Evolutionary conservation across 2,888 invertebrate genomes (phyloP), one percentile per base, ranked within the genome.

Genomic region (Platyscelio sp.): DNA sequence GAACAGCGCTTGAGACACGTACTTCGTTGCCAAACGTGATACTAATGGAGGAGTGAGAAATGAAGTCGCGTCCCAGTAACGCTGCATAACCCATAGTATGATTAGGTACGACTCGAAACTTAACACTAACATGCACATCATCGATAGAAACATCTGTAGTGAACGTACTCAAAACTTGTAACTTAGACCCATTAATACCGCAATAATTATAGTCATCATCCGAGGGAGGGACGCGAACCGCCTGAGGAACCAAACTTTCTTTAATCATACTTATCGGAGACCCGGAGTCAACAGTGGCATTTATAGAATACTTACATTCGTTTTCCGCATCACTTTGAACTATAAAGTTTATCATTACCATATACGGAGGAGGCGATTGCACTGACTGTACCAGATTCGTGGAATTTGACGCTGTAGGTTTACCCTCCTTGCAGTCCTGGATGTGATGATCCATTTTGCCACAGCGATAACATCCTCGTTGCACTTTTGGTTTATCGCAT

Each of bases 391-490:
- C 40, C 15, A 40, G 40, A 40, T 40, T 40, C 15, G 40, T 40
- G 15, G 40, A 40, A 15, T 40, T 40, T 15, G 40, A 11, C 15
- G 40, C 15, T 11, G 40, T 40, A 40, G 15, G 40, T 40, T 40
- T 15, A 15, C 40, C 40, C 15, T 40, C 40, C 40, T 40, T 40
- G 26, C 70, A 78, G 20, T 67, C 29, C 15, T 20, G 46, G 9
- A 33, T 24, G n/a, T 22, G 70, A 60, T 76, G 82, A 13, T 33
- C 43, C 18, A 26, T 60, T 13, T 22, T 56, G 2, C 80, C 80
- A 26, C 80, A 72, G 11, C 43, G 26, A 46, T 67, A 80, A 20
- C 80, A 72, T 13, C 74, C 67, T 22, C 18, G 40, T 56, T 76
- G 65, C 3, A 51, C 38, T n/a, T 24, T 11, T 20, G 75, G 65